Percentiles rank a stretch among this genome's conserved stretches.
phyloP scores from a whole-genome alignment of 2,888 invertebrate genomes.

The Sphaerophoria taeniata region DNA sequence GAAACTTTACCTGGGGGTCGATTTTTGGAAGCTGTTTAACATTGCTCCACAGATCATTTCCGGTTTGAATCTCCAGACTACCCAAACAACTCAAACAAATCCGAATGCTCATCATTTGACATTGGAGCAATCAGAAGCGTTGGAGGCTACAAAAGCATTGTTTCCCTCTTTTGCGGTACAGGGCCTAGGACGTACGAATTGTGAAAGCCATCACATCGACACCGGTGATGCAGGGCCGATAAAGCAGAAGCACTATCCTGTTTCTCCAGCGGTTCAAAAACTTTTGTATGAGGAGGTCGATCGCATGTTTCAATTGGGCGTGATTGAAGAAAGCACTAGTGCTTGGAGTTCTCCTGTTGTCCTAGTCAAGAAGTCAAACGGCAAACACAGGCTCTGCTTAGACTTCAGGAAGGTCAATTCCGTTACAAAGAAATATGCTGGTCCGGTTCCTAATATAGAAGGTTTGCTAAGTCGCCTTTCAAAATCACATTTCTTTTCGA shows the following conservation, averaged over 20 bases:
- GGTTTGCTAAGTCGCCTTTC: slow-evolving; percentile 1
- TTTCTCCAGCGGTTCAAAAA: not conserved
- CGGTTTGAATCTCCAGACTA: not conserved
- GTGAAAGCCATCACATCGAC: not conserved
- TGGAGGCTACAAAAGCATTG: not conserved
- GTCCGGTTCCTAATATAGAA: not conserved
- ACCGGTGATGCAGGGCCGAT: not conserved
- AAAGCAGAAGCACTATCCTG: not conserved
- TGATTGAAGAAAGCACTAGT: not conserved
- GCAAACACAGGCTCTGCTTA: not conserved
- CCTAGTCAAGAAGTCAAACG: not conserved
- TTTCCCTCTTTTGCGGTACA: slow-evolving; percentile 1
- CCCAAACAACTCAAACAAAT: not conserved
- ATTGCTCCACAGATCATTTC: not conserved
- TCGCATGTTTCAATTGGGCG: not conserved
- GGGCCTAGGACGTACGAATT: not conserved
- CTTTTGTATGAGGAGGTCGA: not conserved
- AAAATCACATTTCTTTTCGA: slow-evolving; percentile 1
- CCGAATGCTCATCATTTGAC: not conserved
- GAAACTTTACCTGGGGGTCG: slow-evolving; percentile 10
- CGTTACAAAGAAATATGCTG: slow-evolving; percentile 9
- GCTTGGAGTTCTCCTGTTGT: slow-evolving; percentile 1
- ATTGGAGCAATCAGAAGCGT: not conserved
- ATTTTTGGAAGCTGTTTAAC: slow-evolving; percentile 23
- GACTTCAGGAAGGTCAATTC: slow-evolving; percentile 7